phyloP scores from a whole-genome alignment of 1,140 invertebrate species.

The Stegodyphus dumicola region DNA sequence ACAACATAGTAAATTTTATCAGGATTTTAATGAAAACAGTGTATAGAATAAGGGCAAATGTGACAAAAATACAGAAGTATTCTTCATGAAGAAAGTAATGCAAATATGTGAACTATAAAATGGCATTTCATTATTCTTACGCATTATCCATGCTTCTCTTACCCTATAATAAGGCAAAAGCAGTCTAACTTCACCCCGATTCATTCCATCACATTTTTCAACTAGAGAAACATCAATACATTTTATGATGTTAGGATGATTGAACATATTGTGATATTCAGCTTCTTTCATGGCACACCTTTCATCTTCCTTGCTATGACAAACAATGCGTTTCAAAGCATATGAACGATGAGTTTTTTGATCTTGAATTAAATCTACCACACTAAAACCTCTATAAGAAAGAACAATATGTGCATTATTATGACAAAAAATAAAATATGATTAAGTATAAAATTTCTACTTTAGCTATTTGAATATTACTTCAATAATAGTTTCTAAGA shows the following conservation, averaged over 20 bases:
- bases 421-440: not conserved
- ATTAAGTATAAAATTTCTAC: too few relatives aligned
- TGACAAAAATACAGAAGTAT: too few relatives aligned
- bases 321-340: constrained; percentile 85
- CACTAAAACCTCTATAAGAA: constrained; percentile 82
- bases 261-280: constrained; percentile 77
- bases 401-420: constrained; percentile 1
- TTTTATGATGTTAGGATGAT: constrained; percentile 82
- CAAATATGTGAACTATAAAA: too few relatives aligned
- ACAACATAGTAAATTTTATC: too few relatives aligned
- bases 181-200: constrained; percentile 77
- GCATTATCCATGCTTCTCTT: constrained; percentile 21
- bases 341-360: constrained; percentile 76
- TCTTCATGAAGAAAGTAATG: too few relatives aligned
- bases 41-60: too few relatives aligned
- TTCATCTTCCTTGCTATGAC: constrained; percentile 84
- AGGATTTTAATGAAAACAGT: too few relatives aligned
- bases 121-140: too few relatives aligned
- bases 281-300: constrained; percentile 80
- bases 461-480: too few relatives aligned
- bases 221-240: constrained; percentile 78
- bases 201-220: constrained; percentile 75
- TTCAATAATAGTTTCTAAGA: too few relatives aligned
- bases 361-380: constrained; percentile 83
- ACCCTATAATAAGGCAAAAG: constrained; percentile 83